Evolutionary conservation across 2,888 invertebrate species (phyloP), one percentile per base, ranked within the genome.

Genomic region (Ophioninae sp.): DNA sequence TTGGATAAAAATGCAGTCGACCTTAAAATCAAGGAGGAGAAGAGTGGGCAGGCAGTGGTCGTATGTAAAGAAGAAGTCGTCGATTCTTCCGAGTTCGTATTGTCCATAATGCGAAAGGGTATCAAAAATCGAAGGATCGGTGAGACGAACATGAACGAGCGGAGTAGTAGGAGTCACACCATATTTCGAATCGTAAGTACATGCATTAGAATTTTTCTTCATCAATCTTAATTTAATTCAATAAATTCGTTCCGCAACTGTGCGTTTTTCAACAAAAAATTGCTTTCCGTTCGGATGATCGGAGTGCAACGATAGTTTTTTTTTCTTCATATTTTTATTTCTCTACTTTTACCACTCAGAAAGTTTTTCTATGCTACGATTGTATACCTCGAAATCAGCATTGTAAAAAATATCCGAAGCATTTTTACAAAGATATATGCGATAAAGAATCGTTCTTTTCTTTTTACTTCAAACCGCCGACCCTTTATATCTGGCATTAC

Each of bases 111-210:
- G 93, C 93, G 93, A 89, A 91, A 93, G 93, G 97, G 96, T 8
- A 95, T 95, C 88, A 95, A 94, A 82, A 95, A 95, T 82, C 94
- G 97, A 82, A 96, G 96, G 87, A 95, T 96, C 44, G 97, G 96
- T 2, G 95, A 95, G 88, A 98, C 98, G 0, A 95, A 96, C 85
- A 97, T 97, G 96, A 98, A 98, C 92, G 97, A 97, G 87, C 94
- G 95, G 81, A 98, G 98, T 88, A 98, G 98, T 88, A 94, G 98
- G 86, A 98, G 98, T 10, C 98, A 98, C 91, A 96, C 97, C 0
- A 97, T 98, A 89, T 97, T 98, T 89, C 95, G 97, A 92, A 96
- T 98, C 91, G 97, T 97, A 93, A 95, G 96, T 68, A 22, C 17
- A n/a, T 61, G 41, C n/a, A 7, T 9, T 64, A 13, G 10, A 37